phyloP scores from a whole-genome alignment of 2,797 vertebrate genomes.

The Alca torda region DNA sequence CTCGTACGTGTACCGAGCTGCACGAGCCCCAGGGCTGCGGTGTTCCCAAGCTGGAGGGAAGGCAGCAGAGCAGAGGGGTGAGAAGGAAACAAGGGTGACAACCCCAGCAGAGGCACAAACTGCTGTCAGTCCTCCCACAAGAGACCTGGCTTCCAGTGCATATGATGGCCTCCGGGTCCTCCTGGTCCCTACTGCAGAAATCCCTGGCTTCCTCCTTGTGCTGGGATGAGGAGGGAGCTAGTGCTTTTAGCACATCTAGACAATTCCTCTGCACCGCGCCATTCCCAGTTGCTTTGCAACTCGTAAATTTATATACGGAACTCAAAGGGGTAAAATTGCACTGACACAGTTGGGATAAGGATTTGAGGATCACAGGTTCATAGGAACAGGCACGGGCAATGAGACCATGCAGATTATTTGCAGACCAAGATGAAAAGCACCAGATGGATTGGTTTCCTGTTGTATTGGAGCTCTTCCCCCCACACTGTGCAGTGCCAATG shows the following conservation, averaged over 20 bases:
- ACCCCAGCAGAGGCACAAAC: not conserved
- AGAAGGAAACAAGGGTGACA: not conserved
- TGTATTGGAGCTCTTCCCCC: not conserved
- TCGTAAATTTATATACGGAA: not conserved
- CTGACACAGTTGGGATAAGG: not conserved
- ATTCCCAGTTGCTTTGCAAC: not conserved
- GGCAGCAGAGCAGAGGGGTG: not conserved
- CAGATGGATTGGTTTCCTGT: conserved; percentile 29
- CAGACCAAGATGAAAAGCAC: conserved; percentile 27
- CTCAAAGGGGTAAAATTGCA: not conserved
- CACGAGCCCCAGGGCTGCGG: not conserved
- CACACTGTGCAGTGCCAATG: not conserved
- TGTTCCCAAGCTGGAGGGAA: not conserved
- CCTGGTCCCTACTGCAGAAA: not conserved
- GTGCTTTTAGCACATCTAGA: not conserved
- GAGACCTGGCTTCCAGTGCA: not conserved
- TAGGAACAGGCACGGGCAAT: not conserved
- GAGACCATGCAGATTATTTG: not conserved
- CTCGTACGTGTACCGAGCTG: not conserved
- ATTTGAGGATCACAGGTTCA: not conserved
- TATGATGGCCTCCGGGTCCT: fast-evolving
- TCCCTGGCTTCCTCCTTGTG: not conserved
- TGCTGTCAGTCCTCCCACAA: not conserved
- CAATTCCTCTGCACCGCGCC: not conserved
- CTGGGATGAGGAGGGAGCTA: not conserved